phyloP scores from a whole-genome alignment of 2,888 invertebrate genomes.

The Rhorus exstirpatorius region DNA sequence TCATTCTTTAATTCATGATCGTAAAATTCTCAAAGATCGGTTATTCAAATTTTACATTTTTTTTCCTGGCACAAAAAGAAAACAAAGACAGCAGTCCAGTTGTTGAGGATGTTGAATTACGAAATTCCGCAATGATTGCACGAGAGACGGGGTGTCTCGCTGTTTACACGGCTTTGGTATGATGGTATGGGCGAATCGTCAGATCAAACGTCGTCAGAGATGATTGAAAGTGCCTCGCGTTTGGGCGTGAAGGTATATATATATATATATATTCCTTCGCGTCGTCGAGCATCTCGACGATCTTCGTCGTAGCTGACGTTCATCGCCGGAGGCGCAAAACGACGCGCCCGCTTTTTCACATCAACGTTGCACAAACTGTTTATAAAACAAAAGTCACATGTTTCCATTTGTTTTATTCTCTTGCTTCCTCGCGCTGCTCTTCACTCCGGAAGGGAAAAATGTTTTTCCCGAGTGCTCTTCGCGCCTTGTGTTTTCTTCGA shows the following conservation, averaged over 20 bases:
- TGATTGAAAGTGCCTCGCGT: conserved; percentile 58
- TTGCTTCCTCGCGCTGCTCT: background rate
- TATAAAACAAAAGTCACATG: conserved; percentile 77
- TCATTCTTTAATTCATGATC: too few species aligned
- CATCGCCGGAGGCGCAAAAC: conserved; percentile 33
- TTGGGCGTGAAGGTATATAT: conserved; percentile 40
- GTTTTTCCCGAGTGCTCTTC: conserved; percentile 16
- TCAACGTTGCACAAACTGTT: conserved; percentile 67
- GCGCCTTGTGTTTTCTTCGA: conserved; percentile 11
- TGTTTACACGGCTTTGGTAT: conserved; percentile 61
- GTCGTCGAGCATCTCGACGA: conserved; percentile 49
- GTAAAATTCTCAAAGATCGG: background rate
- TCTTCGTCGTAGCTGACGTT: conserved; percentile 46
- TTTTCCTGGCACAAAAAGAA: background rate
- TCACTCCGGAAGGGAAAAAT: background rate
- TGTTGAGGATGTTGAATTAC: conserved; percentile 26
- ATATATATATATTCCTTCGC: too few species aligned
- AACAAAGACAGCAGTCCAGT: background rate
- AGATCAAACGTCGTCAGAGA: conserved; percentile 74
- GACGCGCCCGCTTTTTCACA: conserved; percentile 10
- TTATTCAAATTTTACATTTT: conserved; percentile 10
- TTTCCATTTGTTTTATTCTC: conserved; percentile 33
- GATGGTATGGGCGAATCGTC: conserved; percentile 73
- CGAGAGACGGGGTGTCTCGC: conserved; percentile 19
- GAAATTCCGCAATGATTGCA: conserved; percentile 26